Evolutionary conservation across 2,888 invertebrate genomes (phyloP).

Genomic region (Caenorhabditis doughertyi): DNA sequence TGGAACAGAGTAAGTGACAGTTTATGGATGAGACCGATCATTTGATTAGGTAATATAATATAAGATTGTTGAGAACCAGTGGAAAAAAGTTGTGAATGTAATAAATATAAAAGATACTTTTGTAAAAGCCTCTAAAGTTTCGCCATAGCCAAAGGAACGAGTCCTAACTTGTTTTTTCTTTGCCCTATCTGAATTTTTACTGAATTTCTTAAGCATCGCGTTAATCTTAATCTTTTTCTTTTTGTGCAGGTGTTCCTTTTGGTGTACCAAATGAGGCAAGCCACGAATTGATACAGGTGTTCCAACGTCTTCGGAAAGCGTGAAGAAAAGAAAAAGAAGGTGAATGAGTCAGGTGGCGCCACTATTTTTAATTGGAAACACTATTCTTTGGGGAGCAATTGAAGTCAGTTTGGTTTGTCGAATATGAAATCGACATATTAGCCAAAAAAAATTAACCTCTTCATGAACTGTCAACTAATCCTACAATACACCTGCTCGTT

Average conservation of each 20-base stretch:
- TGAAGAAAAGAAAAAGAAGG: background rate
- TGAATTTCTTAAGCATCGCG: background rate
- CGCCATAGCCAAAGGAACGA: too few species aligned
- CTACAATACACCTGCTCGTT: too few species aligned
- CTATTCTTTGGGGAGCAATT: background rate
- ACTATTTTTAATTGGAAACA: background rate
- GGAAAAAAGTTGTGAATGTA: too few species aligned
- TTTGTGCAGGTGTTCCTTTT: slow-evolving; percentile 47
- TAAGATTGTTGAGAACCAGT: too few species aligned
- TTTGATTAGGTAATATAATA: slow-evolving; percentile 22
- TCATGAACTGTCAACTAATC: background rate
- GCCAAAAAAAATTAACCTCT: too few species aligned
- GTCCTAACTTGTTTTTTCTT: too few species aligned
- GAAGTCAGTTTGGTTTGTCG: too few species aligned
- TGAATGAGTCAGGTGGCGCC: slow-evolving; percentile 36
- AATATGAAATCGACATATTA: background rate
- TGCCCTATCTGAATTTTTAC: too few species aligned
- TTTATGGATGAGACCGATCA: slow-evolving; percentile 40
- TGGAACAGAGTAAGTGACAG: slow-evolving; percentile 17
- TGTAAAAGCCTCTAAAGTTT: too few species aligned
- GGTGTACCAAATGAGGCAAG: slow-evolving; percentile 46
- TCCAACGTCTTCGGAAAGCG: slow-evolving; percentile 14
- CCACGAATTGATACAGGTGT: slow-evolving; percentile 47
- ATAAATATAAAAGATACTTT: too few species aligned
- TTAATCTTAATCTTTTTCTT: slow-evolving; percentile 18